A percentile compares a stretch with the other conserved stretches of the same genome.
Evolutionary conservation across 1,140 invertebrate species (phyloP).

Genomic region (Polyergus mexicanus): DNA sequence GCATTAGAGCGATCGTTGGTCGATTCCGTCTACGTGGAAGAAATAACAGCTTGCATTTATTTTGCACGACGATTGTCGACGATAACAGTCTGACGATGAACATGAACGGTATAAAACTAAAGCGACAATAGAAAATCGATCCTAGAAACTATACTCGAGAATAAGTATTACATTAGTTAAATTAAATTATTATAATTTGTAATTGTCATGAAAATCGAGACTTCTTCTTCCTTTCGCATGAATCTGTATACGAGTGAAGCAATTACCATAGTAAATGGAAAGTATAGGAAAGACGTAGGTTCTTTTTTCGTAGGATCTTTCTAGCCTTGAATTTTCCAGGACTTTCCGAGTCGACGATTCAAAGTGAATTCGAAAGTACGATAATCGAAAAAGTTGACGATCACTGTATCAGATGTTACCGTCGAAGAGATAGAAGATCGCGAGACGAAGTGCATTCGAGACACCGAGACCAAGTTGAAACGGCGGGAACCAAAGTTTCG

Average conservation of each 20-base stretch:
- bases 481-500: constrained; percentile 67
- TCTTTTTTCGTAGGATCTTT: not conserved
- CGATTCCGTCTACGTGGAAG: constrained; percentile 51
- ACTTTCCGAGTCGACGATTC: constrained; percentile 6
- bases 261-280: not conserved
- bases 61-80: constrained; percentile 14
- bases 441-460: constrained; percentile 72
- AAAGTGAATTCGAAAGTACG: constrained; percentile 59
- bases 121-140: not conserved
- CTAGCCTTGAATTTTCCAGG: constrained; percentile 39
- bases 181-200: constrained; percentile 1
- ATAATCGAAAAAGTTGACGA: constrained; percentile 63
- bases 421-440: constrained; percentile 57
- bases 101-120: constrained; percentile 16
- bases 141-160: not conserved
- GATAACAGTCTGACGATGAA: constrained; percentile 12
- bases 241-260: not conserved
- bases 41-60: constrained; percentile 53
- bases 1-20: constrained; percentile 58
- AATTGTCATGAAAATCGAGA: not conserved
- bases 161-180: not conserved
- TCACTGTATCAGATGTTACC: constrained; percentile 56
- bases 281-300: constrained; percentile 3
- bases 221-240: not conserved
- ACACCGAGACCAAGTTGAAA: constrained; percentile 65